Base-by-base conservation (phyloP, 2,113 vertebrate species). In the Prionailurus viverrinus region DNA sequence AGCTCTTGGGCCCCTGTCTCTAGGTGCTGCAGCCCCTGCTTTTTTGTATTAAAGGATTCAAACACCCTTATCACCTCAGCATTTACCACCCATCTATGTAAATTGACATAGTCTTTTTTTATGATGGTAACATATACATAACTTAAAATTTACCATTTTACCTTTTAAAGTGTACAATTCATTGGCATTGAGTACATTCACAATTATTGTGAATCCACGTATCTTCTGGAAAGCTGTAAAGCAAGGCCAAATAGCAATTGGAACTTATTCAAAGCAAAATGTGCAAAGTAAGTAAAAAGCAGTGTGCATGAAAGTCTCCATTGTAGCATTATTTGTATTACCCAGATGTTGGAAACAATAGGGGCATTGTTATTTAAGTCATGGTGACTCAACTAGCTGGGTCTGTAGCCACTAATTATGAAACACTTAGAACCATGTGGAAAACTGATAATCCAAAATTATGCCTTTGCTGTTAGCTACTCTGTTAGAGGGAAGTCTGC, bases 241-340 rank as follows among this genome's bases (percentile, higher is more conserved):
- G 81, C 73, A 85, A 73, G n/a, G 33, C 51, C n/a, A 14, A 73
- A 1, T 18, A 63, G 79, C 48, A 69, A 4, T 10, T 95, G n/a
- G 63, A 96, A 91, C 95, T 86, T 92, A 82, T 96, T 84, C 51
- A 92, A 53, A 74, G 86, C 84, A 94, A 97, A 94, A 88, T 86
- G 48, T 58, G 51, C 39, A 84, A 76, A 94, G 36, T 41, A 83
- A 84, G 33, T 87, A 36, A 68, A 97, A 86, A 80, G 14, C 66
- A 76, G 15, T 83, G 27, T 89, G 58, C 18, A 2, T n/a, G 29
- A 65, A 82, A 80, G 48, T 73, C 74, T 86, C 69, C 39, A 39
- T 23, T 79, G 73, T 65, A 58, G 89, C 61, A 33, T 61, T 68
- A 66, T 83, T 86, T 63, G 48, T 73, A 19, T 91, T 66, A 41